Conservation (phyloP, 1,140 invertebrate genomes). For the Yoshiicerus persimilis region DNA sequence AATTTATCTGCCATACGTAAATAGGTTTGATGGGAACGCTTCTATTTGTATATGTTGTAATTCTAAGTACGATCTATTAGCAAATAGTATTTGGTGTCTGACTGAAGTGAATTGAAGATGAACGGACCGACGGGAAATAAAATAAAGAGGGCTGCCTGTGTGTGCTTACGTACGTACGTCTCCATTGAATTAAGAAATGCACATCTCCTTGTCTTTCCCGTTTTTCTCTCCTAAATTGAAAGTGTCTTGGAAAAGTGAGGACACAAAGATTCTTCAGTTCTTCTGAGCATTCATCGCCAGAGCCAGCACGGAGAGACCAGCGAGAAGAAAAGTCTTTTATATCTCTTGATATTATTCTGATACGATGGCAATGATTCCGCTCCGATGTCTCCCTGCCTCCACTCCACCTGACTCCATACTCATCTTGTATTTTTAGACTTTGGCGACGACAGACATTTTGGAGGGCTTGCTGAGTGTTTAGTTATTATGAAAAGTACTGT, state of each 20-base stretch:
- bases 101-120: background rate
- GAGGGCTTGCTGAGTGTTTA: constrained; percentile 18
- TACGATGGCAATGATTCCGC: background rate
- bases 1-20: no score
- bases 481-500: constrained; percentile 29
- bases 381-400: background rate
- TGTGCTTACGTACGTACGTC: background rate
- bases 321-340: background rate
- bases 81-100: background rate
- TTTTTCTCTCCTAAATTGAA: background rate
- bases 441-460: constrained; percentile 15
- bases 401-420: background rate
- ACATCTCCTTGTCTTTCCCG: background rate
- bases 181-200: background rate
- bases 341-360: background rate
- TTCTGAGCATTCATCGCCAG: background rate
- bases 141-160: background rate
- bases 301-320: background rate
- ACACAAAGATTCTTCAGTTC: background rate
- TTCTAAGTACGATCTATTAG: background rate
- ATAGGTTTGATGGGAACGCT: background rate
- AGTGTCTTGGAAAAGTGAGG: background rate
- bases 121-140: background rate
- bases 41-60: background rate
- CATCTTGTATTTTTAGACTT: constrained; percentile 25